Evolutionary conservation across 2,113 vertebrate genomes (phyloP).

Genomic region (Butastur rufipennis): DNA sequence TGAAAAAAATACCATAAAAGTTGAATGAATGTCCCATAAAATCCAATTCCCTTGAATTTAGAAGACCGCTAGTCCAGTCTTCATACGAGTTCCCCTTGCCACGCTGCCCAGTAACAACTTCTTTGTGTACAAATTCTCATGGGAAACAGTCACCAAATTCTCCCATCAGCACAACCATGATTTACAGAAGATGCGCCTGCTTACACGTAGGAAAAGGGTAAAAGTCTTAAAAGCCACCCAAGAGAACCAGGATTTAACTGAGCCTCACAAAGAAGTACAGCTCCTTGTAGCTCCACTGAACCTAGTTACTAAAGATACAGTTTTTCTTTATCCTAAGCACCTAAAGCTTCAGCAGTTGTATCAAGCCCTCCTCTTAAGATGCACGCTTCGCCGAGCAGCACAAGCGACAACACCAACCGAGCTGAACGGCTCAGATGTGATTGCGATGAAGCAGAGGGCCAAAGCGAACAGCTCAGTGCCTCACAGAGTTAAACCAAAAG

Average conservation of each 20-base stretch:
- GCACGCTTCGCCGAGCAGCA: not conserved
- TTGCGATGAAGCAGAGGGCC: not conserved
- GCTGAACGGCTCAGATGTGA: not conserved
- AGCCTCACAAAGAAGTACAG: not conserved
- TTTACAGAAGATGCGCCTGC: not conserved
- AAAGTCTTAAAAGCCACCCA: not conserved
- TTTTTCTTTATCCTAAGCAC: not conserved
- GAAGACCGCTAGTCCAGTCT: not conserved
- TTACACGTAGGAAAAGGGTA: not conserved
- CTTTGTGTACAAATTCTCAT: not conserved
- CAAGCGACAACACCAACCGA: not conserved
- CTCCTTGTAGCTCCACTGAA: not conserved
- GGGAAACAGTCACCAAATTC: not conserved
- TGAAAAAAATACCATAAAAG: not conserved
- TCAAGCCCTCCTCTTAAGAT: not conserved
- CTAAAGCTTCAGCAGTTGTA: not conserved
- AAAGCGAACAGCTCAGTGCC: not conserved
- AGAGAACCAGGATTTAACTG: not conserved
- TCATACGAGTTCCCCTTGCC: not conserved
- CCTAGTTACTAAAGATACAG: too few relatives aligned
- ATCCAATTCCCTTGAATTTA: not conserved
- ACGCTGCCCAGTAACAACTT: not conserved
- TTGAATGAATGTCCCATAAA: not conserved
- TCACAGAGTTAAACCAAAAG: not conserved
- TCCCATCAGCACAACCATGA: not conserved